These are phyloP conservation scores for Nymphalis c-album DNA, from an alignment of 2,888 invertebrate species.

Conservation along the genomic window DNA sequence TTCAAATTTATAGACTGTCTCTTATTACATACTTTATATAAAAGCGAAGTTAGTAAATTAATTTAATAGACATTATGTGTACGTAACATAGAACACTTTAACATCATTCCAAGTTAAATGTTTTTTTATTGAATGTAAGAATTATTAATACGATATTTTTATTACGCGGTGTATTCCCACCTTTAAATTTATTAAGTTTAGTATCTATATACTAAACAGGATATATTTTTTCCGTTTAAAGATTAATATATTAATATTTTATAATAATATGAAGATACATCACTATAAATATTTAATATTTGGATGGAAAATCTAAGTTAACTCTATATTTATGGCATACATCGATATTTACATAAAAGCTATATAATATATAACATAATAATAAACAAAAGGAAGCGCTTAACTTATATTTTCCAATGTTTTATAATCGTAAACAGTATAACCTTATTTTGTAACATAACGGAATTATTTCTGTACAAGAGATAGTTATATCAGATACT, in stretches of 20 bases:
- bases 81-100: too few species aligned
- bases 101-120: neutral
- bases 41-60: too few species aligned
- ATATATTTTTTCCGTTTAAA: neutral
- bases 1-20: too few species aligned
- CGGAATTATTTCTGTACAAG: slow-evolving; percentile 21
- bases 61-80: too few species aligned
- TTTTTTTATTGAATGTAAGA: neutral
- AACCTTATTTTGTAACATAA: neutral
- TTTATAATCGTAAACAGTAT: slow-evolving; percentile 6
- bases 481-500: neutral
- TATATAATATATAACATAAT: neutral
- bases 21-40: too few species aligned
- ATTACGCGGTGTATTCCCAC: slow-evolving; percentile 6
- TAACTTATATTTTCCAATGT: neutral
- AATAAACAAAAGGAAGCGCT: slow-evolving; percentile 13
- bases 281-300: slow-evolving; percentile 5
- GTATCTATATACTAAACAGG: slow-evolving; percentile 16
- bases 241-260: slow-evolving; percentile 11
- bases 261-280: slow-evolving; percentile 9
- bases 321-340: slow-evolving; percentile 10
- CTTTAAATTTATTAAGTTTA: slow-evolving; percentile 12
- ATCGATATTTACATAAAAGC: slow-evolving; percentile 9
- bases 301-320: slow-evolving; percentile 27
- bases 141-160: slow-evolving; percentile 7